Conservation (phyloP, 1,140 invertebrate genomes). For the Archegozetes longisetosus region DNA sequence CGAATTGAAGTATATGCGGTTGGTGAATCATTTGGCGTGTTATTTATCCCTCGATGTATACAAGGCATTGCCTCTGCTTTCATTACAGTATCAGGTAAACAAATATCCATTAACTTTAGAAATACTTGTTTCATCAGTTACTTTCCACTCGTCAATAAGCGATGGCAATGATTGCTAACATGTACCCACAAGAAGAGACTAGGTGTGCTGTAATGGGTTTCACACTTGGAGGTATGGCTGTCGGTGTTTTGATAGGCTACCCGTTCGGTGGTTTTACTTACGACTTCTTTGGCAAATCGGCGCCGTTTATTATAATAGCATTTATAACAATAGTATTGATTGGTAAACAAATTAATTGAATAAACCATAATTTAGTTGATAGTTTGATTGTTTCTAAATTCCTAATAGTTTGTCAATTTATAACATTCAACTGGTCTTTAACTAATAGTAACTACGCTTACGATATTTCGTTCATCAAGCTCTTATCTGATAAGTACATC, state of each 20-base stretch:
- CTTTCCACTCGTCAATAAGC: constrained; percentile 22
- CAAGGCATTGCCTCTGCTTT: constrained; percentile 73
- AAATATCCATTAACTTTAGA: not conserved
- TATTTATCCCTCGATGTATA: constrained; percentile 60
- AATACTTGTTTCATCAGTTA: not conserved
- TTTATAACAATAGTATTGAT: constrained; percentile 36
- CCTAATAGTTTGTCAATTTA: constrained; percentile 6
- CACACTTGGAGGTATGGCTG: constrained; percentile 56
- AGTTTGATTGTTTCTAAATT: constrained; percentile 11
- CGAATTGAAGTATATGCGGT: constrained; percentile 68
- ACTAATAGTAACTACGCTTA: not conserved
- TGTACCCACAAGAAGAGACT: constrained; percentile 38
- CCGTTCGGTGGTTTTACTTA: constrained; percentile 58
- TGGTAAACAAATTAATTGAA: constrained; percentile 4
- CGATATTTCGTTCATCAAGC: constrained; percentile 1
- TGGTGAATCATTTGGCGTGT: constrained; percentile 49
- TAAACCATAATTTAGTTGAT: constrained; percentile 2
- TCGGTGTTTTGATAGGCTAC: constrained; percentile 60
- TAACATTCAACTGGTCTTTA: constrained; percentile 11
- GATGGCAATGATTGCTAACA: constrained; percentile 36
- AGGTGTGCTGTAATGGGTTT: constrained; percentile 54
- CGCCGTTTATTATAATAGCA: constrained; percentile 52
- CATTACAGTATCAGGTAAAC: constrained; percentile 55
- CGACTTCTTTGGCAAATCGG: constrained; percentile 50
- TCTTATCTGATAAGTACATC: constrained; percentile 1